These are phyloP conservation scores for Elgaria multicarinata DNA, from an alignment of 2,113 vertebrate genomes.

Conservation along the genomic window DNA sequence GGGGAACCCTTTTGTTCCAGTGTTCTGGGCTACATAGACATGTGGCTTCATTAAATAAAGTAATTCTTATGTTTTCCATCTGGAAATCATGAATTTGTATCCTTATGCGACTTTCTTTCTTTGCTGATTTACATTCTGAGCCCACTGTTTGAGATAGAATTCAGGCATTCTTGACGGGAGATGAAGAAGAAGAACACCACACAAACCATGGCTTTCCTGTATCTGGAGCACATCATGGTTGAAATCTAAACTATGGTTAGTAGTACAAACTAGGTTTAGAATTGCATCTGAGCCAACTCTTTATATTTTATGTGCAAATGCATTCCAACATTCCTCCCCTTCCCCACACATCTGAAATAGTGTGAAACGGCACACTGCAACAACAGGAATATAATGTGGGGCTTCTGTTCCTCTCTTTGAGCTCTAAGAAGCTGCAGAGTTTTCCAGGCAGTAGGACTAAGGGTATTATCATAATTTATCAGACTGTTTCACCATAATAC, in stretches of 20 bases:
- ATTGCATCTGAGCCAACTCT: not conserved
- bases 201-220: not conserved
- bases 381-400: not conserved
- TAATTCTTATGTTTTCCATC: too few relatives aligned
- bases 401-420: not conserved
- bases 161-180: not conserved
- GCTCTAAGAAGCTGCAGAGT: too few relatives aligned
- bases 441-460: too few relatives aligned
- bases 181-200: not conserved
- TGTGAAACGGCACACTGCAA: not conserved
- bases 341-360: not conserved
- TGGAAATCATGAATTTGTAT: not conserved
- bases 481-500: too few relatives aligned
- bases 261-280: too few relatives aligned
- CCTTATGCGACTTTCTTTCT: not conserved
- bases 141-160: not conserved
- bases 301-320: not conserved
- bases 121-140: not conserved
- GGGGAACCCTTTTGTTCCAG: too few relatives aligned
- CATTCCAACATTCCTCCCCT: not conserved
- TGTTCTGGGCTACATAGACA: not conserved
- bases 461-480: too few relatives aligned
- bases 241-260: not conserved
- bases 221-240: too few relatives aligned
- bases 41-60: not conserved